Evolutionary conservation across 1,140 invertebrate species (phyloP), one percentile per base, ranked within the genome.

Genomic region (Meloidogyne hapla): DNA sequence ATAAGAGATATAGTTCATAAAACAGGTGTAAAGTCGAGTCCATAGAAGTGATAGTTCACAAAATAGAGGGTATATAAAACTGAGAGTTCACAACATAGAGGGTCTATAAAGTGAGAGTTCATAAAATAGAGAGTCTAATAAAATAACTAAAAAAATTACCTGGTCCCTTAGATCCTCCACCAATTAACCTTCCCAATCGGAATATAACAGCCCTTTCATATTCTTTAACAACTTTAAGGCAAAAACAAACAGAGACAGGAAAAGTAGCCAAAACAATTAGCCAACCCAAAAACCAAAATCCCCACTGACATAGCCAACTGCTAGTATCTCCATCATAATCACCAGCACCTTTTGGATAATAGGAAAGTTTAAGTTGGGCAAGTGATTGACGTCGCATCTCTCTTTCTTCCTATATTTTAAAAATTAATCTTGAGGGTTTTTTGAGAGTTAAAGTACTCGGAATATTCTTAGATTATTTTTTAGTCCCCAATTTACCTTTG

Each of bases 171-270:
- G 90, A 88, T 69, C 89, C 90, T 48, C 90, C 90, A 26, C 88
- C 88, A 62, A 91, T 87, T n/a, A 91, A 87, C 77, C 90, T 83
- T 73, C 91, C 89, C 62, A 90, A 83, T 75, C 90, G 81, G 77
- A 91, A 91, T 61, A 91, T 90, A 10, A 91, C 89, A 40, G 89
- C 89, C 62, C 89, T 78, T 80, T 90, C 89, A 81, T 90, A 90
- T 77, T 90, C 90, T 82, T 90, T 89, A 25, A 90, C 89, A 91
- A 96, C 94, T 92, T 96, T 96, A 85, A 97, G 94, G 86, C 94
- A 96, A 45, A 96, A 91, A 85, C 94, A 93, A 0, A 97, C 48
- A 1, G 94, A 96, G 86, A 98, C 94, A 0, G 95, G 95, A 90
- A 98, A 92, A 1, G 94, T 97, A 13, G 95, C 82, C 5, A 93